Evolutionary conservation across 1,140 invertebrate species (phyloP), one percentile per base, ranked within the genome.

Genomic region (Drosophila erecta): DNA sequence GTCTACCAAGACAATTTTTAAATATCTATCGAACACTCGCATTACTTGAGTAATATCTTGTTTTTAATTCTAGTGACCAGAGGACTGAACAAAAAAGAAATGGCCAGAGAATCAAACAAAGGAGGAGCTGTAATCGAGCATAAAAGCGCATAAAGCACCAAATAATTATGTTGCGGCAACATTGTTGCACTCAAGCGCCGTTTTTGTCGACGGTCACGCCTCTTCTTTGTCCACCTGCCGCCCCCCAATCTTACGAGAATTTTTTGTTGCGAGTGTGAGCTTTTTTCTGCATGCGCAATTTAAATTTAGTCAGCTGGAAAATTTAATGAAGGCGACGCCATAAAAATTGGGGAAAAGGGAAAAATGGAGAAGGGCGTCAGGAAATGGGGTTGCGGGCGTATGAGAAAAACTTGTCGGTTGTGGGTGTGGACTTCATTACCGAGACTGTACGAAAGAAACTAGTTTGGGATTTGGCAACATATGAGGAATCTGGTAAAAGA

Each of bases 231-330:
- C 51, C 53, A 57, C 61, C 67, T 62, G 35, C 24, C 43, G 8
- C 5, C 44, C 37, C 24, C 11, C 12, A 5, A 44, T 14, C 0
- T 40, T 49, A 40, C 37, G 8, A 41, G 8, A 49, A 43, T 20
- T 60, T 64, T 41, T 11, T 47, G 37, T 37, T 15, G 35, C 27
- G 62, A 41, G 35, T 49, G 22, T 66, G 58, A 43, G 41, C 11
- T 62, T 70, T 57, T 74, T 75, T 76, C 65, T 85, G 58, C 76
- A 85, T 72, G 80, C 72, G 62, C 66, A 76, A 76, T 84, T 69
- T 72, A 80, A 80, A 85, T 76, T 81, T 85, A 85, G 81, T 78
- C 79, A 69, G 67, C 57, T 67, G 77, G 66, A 62, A 76, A 80
- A 69, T 75, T 49, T 75, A 69, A 69, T 74, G 56, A 59, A 57